Evolutionary conservation across 2,113 vertebrate genomes (phyloP).

Genomic region (Nesoenas mayeri): DNA sequence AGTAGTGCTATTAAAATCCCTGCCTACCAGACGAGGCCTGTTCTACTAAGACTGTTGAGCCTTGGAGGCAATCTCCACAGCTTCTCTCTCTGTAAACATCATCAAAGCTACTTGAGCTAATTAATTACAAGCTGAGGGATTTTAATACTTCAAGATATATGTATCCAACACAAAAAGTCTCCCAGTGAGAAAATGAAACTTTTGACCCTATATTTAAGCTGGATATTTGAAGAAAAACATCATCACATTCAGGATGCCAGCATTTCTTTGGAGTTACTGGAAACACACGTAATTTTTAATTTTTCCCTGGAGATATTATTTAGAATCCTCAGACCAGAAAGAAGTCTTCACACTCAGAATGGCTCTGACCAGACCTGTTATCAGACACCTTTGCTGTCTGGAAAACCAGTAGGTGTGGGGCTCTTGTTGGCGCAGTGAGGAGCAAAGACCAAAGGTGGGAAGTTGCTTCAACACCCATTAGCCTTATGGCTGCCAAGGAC

Average conservation of each 20-base stretch:
- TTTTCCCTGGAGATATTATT: not conserved
- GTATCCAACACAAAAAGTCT: not conserved
- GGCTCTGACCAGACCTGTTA: not conserved
- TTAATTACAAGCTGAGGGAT: constrained; percentile 53
- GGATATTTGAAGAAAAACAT: not conserved
- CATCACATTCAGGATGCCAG: not conserved
- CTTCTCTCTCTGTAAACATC: constrained; percentile 47
- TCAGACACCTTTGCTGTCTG: not conserved
- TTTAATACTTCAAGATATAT: constrained; percentile 36
- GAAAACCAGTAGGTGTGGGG: not conserved
- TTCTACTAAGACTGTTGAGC: not conserved
- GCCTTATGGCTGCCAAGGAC: not conserved
- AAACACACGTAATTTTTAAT: not conserved
- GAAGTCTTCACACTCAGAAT: not conserved
- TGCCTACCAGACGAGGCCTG: not conserved
- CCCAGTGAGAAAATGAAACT: not conserved
- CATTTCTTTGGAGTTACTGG: not conserved
- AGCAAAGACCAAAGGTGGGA: not conserved
- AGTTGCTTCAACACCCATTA: constrained; percentile 15
- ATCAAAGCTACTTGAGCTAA: constrained; percentile 65
- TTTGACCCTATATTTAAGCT: not conserved
- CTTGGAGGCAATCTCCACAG: constrained; percentile 43
- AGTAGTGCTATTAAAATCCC: constrained; percentile 36
- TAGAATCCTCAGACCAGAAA: not conserved
- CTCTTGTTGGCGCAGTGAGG: not conserved